These are phyloP conservation scores for Furcifer pardalis DNA, from an alignment of 2,797 vertebrate genomes.

Conservation along the genomic window DNA sequence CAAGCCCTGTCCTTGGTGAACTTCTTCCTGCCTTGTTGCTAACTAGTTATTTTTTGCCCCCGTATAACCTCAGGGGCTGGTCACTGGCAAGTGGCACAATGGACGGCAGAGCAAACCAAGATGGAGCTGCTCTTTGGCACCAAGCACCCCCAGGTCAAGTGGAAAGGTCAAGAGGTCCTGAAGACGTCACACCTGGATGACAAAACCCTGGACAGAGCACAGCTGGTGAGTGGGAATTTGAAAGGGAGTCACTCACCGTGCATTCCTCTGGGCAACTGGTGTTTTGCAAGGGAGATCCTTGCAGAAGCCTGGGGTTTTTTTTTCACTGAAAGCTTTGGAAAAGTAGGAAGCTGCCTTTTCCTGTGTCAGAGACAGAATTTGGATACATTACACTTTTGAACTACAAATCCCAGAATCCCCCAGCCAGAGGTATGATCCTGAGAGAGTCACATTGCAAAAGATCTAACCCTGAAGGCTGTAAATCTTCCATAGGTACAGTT, in stretches of 20 bases:
- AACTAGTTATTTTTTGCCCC: rapidly evolving
- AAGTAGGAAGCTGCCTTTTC: too few relatives aligned
- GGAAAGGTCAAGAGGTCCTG: not conserved
- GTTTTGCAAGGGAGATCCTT: too few relatives aligned
- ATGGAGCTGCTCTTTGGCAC: constrained; percentile 12
- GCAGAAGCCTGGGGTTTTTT: too few relatives aligned
- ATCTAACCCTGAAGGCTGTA: too few relatives aligned
- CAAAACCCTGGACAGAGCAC: constrained; percentile 54
- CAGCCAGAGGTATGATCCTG: too few relatives aligned
- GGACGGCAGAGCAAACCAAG: constrained; percentile 38
- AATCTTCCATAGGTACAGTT: not conserved
- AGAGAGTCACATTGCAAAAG: too few relatives aligned
- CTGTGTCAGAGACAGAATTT: too few relatives aligned
- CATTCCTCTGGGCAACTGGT: not conserved
- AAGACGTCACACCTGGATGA: not conserved
- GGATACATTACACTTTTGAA: too few relatives aligned
- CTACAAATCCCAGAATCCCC: too few relatives aligned
- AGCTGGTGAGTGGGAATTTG: constrained; percentile 65
- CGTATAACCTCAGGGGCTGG: constrained; percentile 55
- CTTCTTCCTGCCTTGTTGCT: not conserved
- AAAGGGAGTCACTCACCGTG: too few relatives aligned
- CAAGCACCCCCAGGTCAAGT: not conserved
- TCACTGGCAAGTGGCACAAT: constrained; percentile 64
- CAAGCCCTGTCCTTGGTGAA: too few relatives aligned
- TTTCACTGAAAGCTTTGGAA: too few relatives aligned